Base-by-base conservation (phyloP, 2,888 invertebrate species). In the Phrixothrix hirtus region DNA sequence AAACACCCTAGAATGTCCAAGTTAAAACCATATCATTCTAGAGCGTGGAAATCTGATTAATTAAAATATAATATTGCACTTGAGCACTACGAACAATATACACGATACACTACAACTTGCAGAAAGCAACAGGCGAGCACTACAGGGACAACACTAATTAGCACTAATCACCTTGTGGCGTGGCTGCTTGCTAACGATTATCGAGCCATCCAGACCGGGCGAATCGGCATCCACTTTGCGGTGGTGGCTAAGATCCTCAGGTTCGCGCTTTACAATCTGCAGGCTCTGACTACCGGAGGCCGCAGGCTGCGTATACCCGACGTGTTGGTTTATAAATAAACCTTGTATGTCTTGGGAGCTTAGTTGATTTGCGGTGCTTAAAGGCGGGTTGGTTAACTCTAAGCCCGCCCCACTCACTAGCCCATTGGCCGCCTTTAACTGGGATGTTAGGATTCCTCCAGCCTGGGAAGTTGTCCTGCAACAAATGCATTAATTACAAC, bases 221-320 rank as follows among this genome's bases (percentile, higher is more conserved):
- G 83, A 82, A 75, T 80, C 80, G 74, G 80, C 81, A 75, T 81
- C 80, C 76, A 82, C 78, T 79, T 84, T 84, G 75, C 85, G 82
- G 68, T 78, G 79, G 66, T 79, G 79, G 80, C 88, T 88, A 65
- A 89, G 81, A 76, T 89, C 89, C 79, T 89, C 89, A 69, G 89
- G 89, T 77, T 89, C 89, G 74, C 88, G 83, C 79, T 89, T 89
- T 75, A 88, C 86, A 73, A 83, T 82, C 72, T 83, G 83, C 43
- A 56, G 37, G 54, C 61, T 59, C 68, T 59, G 62, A 34, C 60
- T 62, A 51, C 59, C 58, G 64, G 69, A 78, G 69, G 81, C 76
- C 75, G 81, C 62, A 64, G 72, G 73, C 67, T 71, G 77, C 65
- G 72, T 71, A 81, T 80, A 77, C 77, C 80, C 79, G 81, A 82